Percentiles rank a stretch among this genome's conserved stretches.
Conservation (phyloP, 2,888 invertebrate species). For the Iselma pallidipennis region DNA sequence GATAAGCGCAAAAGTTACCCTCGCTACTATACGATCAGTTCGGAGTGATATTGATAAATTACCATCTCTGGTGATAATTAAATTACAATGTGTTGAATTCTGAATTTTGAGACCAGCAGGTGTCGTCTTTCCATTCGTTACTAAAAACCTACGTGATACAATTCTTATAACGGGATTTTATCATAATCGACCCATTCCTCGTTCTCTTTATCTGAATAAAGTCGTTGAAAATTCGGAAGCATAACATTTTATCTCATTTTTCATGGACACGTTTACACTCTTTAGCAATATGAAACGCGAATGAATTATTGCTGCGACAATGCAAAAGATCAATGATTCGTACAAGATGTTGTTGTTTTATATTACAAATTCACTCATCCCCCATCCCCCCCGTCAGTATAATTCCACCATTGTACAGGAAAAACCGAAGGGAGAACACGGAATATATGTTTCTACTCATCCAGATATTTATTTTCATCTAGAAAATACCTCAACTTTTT, state of each 20-base stretch:
- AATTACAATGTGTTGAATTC: background rate
- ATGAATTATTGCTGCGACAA: slow-evolving; percentile 27
- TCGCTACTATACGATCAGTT: background rate
- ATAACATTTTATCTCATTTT: slow-evolving; percentile 25
- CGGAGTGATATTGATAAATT: too few relatives aligned
- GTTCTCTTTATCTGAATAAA: slow-evolving; percentile 24
- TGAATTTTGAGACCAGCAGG: too few relatives aligned
- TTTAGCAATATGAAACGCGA: slow-evolving; percentile 23
- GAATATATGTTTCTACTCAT: background rate
- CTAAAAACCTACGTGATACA: slow-evolving; percentile 7
- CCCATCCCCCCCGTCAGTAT: background rate
- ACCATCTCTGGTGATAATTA: background rate
- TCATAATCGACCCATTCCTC: slow-evolving; percentile 25
- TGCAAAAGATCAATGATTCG: slow-evolving; percentile 16
- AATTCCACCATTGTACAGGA: background rate
- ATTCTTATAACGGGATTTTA: slow-evolving; percentile 24
- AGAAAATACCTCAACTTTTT: too few relatives aligned
- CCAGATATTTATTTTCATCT: background rate
- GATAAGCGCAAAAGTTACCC: background rate
- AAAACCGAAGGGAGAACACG: background rate
- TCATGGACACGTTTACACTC: slow-evolving; percentile 22
- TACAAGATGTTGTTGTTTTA: background rate
- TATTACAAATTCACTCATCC: too few relatives aligned
- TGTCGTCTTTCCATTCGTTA: too few relatives aligned
- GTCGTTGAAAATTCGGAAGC: slow-evolving; percentile 23